These are phyloP conservation scores for Psittacula echo DNA, from an alignment of 2,797 vertebrate genomes.

Conservation along the genomic window DNA sequence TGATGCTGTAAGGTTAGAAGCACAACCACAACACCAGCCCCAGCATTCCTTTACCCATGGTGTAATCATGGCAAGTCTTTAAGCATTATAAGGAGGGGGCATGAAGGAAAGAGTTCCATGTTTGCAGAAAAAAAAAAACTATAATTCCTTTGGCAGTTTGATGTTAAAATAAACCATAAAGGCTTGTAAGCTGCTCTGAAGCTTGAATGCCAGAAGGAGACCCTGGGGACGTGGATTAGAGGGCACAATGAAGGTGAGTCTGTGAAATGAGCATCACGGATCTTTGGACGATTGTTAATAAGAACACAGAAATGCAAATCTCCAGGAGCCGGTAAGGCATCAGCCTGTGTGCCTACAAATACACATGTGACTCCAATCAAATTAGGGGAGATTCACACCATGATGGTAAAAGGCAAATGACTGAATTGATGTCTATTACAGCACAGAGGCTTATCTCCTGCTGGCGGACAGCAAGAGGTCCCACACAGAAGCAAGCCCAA, in stretches of 20 bases:
- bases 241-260: conserved; percentile 65
- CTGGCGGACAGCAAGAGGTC: not conserved
- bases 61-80: not conserved
- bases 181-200: conserved; percentile 63
- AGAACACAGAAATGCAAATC: conserved; percentile 61
- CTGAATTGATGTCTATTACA: not conserved
- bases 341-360: not conserved
- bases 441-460: not conserved
- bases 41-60: not conserved
- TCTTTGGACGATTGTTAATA: conserved; percentile 39
- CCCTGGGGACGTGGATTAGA: conserved; percentile 38
- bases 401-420: fast-evolving
- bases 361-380: not conserved
- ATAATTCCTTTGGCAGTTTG: not conserved
- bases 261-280: conserved; percentile 46
- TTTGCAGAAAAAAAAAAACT: conserved; percentile 18
- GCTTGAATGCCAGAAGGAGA: conserved; percentile 57
- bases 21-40: not conserved
- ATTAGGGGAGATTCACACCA: not conserved
- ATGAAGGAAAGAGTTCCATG: not conserved
- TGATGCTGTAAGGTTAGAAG: not conserved
- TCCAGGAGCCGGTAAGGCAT: not conserved
- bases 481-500: not conserved
- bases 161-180: conserved; percentile 27
- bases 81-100: not conserved